Evolutionary conservation across 2,797 vertebrate species (phyloP), one percentile per base, ranked within the genome.

Genomic region (Nannoperca australis): DNA sequence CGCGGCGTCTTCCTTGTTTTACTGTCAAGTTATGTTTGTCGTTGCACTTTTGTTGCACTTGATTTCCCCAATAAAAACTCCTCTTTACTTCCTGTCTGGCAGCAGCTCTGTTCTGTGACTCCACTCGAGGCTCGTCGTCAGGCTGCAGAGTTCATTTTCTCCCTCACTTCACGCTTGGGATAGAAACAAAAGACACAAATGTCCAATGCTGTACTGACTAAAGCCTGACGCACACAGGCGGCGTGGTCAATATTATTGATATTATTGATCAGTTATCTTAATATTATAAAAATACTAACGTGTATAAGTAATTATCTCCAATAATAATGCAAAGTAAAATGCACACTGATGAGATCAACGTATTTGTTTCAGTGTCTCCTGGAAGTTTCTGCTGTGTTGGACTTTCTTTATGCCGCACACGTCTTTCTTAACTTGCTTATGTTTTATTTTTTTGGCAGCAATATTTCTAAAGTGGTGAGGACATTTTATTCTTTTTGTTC

Each of bases 51-150:
- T 51, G 61, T 2, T 10, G 7, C 44, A 76, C 51, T 38, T 14
- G 5, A 82, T 79, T 88, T 85, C 49, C 58, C 56, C 4, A 85
- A 83, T 87, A 88, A 93, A 90, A 59, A 24, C 17, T 61, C 34
- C 1, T 64, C 20, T 72, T 18, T 49, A 60, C 17, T 58, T 73
- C 17, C 18, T 0, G 18, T 1, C 20, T 45, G 4, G 3, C 15
- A 1, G 34, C 45, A n/a, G 8, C 44, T 73, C 11, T 24, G 2
- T 44, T 67, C 18, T 66, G 49, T 62, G 17, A 17, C 47, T 45
- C 12, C 5, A 27, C 32, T 34, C 54, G 24, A 58, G 27, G 63
- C 30, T 69, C n/a, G 32, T n/a, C 12, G 10, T 30, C 13, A 2
- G 7, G 12, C 2, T 40, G 24, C 5, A 10, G 22, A 51, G 50